Conservation (phyloP, 2,113 vertebrate genomes). For the Ifrita kowaldi region DNA sequence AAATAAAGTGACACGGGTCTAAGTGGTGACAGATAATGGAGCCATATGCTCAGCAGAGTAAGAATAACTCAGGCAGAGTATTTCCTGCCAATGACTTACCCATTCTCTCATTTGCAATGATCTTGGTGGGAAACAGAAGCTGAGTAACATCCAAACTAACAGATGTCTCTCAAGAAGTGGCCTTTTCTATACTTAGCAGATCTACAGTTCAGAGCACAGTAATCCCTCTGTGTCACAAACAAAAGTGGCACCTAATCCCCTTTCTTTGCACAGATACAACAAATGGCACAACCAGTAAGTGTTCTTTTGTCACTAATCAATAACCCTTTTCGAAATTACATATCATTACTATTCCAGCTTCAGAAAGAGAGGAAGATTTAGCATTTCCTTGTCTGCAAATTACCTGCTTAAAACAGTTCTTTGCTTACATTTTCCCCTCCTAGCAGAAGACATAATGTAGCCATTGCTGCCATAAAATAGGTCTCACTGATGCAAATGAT, state of each 20-base stretch:
- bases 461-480: background rate
- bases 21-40: background rate
- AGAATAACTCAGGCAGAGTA: background rate
- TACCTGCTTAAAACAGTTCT: background rate
- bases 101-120: background rate
- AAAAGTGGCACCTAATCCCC: background rate
- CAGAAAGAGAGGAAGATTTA: background rate
- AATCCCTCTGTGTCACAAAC: background rate
- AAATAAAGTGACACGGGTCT: background rate
- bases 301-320: background rate
- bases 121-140: background rate
- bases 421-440: background rate
- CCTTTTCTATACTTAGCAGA: background rate
- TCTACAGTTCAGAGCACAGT: background rate
- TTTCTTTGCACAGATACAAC: background rate
- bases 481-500: background rate
- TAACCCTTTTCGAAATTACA: background rate
- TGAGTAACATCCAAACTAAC: background rate
- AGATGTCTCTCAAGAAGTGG: constrained; percentile 1
- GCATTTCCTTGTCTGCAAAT: background rate
- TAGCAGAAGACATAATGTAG: background rate
- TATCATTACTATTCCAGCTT: background rate
- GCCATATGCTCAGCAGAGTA: background rate
- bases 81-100: background rate
- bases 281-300: background rate